Evolutionary conservation across 2,888 invertebrate genomes (phyloP).

Genomic region (Quadroppia sp.): DNA sequence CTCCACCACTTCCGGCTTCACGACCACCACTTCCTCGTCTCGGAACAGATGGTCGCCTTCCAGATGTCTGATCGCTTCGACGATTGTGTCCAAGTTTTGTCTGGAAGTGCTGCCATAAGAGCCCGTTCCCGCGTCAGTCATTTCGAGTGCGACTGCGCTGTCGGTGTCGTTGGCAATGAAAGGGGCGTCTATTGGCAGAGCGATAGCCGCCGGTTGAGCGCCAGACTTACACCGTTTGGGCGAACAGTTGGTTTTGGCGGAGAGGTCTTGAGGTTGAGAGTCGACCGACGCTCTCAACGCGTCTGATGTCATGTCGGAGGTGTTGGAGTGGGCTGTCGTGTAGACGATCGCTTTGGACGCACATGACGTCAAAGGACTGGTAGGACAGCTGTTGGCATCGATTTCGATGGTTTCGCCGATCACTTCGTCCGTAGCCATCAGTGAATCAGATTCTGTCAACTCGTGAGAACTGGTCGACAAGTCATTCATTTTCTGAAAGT

Average conservation of each 20-base stretch:
- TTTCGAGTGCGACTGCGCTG: conserved; percentile 2
- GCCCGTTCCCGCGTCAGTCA: conserved; percentile 17
- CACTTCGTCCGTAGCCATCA: conserved; percentile 38
- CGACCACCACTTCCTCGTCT: conserved; percentile 56
- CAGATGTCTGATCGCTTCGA: conserved; percentile 94
- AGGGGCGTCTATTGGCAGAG: conserved; percentile 44
- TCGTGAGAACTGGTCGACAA: conserved; percentile 24
- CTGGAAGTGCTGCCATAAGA: conserved; percentile 64
- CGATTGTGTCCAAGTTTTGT: conserved; percentile 94
- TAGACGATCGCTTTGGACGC: background rate
- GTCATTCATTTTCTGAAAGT: conserved; percentile 25
- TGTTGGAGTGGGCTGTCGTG: background rate
- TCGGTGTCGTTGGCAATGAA: conserved; percentile 36
- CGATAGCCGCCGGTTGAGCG: conserved; percentile 44
- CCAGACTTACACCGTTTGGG: conserved; percentile 32
- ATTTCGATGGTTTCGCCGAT: conserved; percentile 44
- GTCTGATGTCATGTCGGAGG: background rate
- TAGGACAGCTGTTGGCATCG: conserved; percentile 44
- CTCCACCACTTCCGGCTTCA: conserved; percentile 15
- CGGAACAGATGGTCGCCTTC: conserved; percentile 92
- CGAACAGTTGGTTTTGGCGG: conserved; percentile 19
- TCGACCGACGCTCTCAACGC: background rate
- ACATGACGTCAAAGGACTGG: conserved; percentile 29
- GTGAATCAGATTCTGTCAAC: conserved; percentile 14
- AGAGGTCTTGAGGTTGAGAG: conserved; percentile 28